Percentiles rank a stretch among this genome's conserved stretches.
Evolutionary conservation across 1,140 invertebrate genomes (phyloP).

Genomic region (Drosophila repleta): DNA sequence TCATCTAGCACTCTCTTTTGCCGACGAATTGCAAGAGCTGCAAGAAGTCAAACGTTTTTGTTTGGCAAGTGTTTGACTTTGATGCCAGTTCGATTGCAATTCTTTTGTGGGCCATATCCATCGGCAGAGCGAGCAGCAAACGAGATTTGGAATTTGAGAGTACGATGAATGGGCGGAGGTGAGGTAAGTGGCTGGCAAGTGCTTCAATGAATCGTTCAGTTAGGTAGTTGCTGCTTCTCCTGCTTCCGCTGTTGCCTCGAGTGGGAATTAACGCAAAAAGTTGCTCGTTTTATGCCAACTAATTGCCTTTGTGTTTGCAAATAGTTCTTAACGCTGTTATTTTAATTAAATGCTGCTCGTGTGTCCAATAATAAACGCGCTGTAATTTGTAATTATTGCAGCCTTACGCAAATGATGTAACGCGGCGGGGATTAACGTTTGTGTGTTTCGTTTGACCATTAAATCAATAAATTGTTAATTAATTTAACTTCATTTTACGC

Average conservation of each 20-base stretch:
- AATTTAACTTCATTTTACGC: slow-evolving; percentile 57
- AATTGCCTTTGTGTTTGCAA: not conserved
- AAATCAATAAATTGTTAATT: slow-evolving; percentile 58
- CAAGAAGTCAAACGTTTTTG: not conserved
- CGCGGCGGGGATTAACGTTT: slow-evolving; percentile 19
- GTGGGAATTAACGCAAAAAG: not conserved
- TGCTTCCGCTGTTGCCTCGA: not conserved
- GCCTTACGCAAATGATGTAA: slow-evolving; percentile 24
- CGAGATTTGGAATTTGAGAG: not conserved
- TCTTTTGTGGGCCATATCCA: too few species aligned
- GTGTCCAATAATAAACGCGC: slow-evolving; percentile 17
- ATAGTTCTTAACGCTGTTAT: slow-evolving; percentile 21
- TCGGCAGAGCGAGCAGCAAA: too few species aligned
- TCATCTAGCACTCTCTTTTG: not conserved
- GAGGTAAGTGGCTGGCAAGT: not conserved
- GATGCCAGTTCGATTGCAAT: not conserved
- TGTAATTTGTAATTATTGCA: slow-evolving; percentile 58
- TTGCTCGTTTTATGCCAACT: not conserved
- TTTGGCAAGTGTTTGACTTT: not conserved
- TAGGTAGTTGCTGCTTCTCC: not conserved
- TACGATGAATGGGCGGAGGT: not conserved
- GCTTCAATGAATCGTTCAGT: not conserved
- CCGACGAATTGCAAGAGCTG: too few species aligned
- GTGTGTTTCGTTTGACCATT: slow-evolving; percentile 27
- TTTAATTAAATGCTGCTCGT: slow-evolving; percentile 59